Evolutionary conservation across 2,888 invertebrate species (phyloP).

Genomic region (Plusia festucae): DNA sequence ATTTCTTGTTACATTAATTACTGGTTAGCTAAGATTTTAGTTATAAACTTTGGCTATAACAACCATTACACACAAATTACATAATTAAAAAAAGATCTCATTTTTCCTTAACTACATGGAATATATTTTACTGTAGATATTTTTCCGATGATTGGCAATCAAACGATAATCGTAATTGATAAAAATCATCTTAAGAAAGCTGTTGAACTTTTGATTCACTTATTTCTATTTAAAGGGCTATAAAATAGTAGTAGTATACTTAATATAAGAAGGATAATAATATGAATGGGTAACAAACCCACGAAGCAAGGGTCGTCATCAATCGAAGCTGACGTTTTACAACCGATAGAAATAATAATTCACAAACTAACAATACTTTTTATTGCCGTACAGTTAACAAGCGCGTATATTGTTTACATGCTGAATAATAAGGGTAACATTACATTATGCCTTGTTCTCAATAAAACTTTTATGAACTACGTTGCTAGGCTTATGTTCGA

Average conservation of each 20-base stretch:
- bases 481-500: conserved; percentile 48
- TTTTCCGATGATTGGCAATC: not conserved
- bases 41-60: conserved; percentile 20
- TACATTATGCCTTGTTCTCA: conserved; percentile 63
- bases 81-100: too few relatives aligned
- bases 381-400: conserved; percentile 63
- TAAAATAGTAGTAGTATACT: not conserved
- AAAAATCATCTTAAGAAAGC: not conserved
- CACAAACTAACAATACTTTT: conserved; percentile 63
- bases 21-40: conserved; percentile 18
- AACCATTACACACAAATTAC: too few relatives aligned
- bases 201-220: too few relatives aligned
- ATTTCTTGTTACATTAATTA: conserved; percentile 44
- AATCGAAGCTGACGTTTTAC: conserved; percentile 56
- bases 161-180: not conserved
- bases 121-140: not conserved
- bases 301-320: conserved; percentile 34
- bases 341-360: conserved; percentile 62
- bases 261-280: not conserved
- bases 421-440: conserved; percentile 67
- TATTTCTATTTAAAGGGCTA: not conserved
- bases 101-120: not conserved
- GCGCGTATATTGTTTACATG: conserved; percentile 68
- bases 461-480: conserved; percentile 61
- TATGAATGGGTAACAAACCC: conserved; percentile 7